Evolutionary conservation across 2,113 vertebrate species (phyloP), one percentile per base, ranked within the genome.

Genomic region (Kryptolebias marmoratus): DNA sequence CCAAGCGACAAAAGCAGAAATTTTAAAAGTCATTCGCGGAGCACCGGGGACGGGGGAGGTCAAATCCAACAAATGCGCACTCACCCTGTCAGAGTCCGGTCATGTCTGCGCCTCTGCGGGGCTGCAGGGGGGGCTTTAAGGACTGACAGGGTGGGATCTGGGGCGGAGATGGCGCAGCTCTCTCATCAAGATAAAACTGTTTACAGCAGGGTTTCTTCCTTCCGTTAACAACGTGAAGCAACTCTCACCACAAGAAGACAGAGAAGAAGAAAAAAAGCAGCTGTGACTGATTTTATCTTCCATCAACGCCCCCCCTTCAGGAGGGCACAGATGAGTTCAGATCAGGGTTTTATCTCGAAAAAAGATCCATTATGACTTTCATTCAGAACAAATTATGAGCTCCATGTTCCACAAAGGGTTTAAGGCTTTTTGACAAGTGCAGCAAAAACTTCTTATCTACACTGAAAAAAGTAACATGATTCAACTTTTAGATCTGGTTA

Each of bases 151-250:
- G 85, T 83, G 85, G 87, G 84, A 82, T 77, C 58, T 71, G 44
- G 78, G 83, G 87, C 83, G 81, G 85, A 75, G 85, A 84, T 81
- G 59, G 13, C 59, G 42, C 31, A 53, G 58, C 36, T 69, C 55
- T 80, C 59, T 75, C 58, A 82, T 86, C 72, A 64, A 87, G 79
- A 87, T 86, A 63, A 87, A 67, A 52, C 12, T 80, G 79, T 84
- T 84, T 59, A 77, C 60, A 77, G n/a, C 64, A 67, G 2, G 1
- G 45, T 52, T 68, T 59, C 73, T 70, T 81, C 62, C 68, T 77
- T 84, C 81, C 73, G 53, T 45, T 56, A 22, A 14, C 15, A 64
- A 22, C 4, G 13, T 28, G 11, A 78, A 45, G 45, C 22, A 63
- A 0, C 16, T 60, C 39, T 60, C 36, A 54, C 11, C 14, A 52